These are phyloP conservation scores for Enhydra lutris DNA, from an alignment of 2,113 vertebrate genomes.

Conservation along the genomic window DNA sequence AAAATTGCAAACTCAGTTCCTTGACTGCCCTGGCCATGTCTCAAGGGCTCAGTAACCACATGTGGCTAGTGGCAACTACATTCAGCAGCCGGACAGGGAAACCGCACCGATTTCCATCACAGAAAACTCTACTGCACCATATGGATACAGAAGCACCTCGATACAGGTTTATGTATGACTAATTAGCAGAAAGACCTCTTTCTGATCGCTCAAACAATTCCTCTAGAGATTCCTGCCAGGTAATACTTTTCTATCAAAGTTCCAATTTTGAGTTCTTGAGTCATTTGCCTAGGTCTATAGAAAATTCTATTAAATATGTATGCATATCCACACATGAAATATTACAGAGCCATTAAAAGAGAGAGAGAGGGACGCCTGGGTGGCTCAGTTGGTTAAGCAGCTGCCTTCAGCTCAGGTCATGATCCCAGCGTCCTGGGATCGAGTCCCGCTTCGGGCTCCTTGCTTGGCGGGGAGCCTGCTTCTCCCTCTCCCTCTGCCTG, in stretches of 20 bases:
- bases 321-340: not conserved
- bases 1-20: not conserved
- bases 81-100: not conserved
- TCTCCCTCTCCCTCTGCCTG: no score
- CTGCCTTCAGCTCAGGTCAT: no score
- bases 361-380: no score
- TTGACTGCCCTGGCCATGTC: not conserved
- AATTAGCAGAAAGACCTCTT: not conserved
- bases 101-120: not conserved
- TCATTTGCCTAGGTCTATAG: not conserved
- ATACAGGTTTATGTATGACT: not conserved
- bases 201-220: not conserved
- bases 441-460: no score
- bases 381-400: not conserved
- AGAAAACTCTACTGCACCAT: not conserved
- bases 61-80: not conserved
- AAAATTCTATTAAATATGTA: not conserved
- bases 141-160: not conserved
- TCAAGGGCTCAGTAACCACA: not conserved
- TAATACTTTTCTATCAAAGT: not conserved
- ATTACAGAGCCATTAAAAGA: not conserved
- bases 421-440: no score
- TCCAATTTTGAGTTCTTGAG: not conserved
- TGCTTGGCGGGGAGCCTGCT: no score
- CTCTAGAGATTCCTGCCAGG: not conserved